These are phyloP conservation scores for Metopolophium dirhodum DNA, from an alignment of 1,140 invertebrate genomes.

Conservation along the genomic window DNA sequence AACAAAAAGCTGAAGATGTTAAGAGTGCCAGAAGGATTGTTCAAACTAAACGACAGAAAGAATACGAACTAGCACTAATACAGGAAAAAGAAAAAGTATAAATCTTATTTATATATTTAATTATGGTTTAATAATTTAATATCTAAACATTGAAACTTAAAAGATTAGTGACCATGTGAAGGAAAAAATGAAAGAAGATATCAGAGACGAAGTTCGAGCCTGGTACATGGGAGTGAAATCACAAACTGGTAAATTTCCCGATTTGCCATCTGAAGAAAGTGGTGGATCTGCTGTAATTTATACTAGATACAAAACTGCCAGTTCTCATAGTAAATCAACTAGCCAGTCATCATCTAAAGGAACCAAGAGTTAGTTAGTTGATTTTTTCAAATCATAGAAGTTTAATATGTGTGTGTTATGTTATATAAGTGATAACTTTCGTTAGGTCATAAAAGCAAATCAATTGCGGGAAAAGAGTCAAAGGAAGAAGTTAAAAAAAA, in stretches of 20 bases:
- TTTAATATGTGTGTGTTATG: not conserved
- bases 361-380: constrained; percentile 70
- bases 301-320: constrained; percentile 68
- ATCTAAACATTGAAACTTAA: constrained; percentile 20
- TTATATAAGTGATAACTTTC: not conserved
- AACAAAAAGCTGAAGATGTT: constrained; percentile 64
- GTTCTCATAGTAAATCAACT: constrained; percentile 77
- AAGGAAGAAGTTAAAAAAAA: constrained; percentile 67
- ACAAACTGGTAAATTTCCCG: constrained; percentile 86
- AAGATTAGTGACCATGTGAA: constrained; percentile 70
- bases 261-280: constrained; percentile 87
- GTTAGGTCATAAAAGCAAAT: constrained; percentile 51
- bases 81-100: constrained; percentile 66
- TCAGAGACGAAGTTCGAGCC: constrained; percentile 81
- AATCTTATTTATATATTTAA: not conserved
- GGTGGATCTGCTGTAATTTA: constrained; percentile 85
- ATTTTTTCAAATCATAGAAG: not conserved
- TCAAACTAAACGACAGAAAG: constrained; percentile 68
- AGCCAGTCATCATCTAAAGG: constrained; percentile 75
- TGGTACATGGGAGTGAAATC: constrained; percentile 83
- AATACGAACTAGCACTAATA: constrained; percentile 70
- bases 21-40: constrained; percentile 68
- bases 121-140: not conserved
- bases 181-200: constrained; percentile 77
- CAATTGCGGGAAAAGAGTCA: constrained; percentile 63